A percentile compares a stretch with the other conserved stretches of the same genome.
Evolutionary conservation across 2,888 invertebrate genomes (phyloP).

Genomic region (Apoda limacodes): DNA sequence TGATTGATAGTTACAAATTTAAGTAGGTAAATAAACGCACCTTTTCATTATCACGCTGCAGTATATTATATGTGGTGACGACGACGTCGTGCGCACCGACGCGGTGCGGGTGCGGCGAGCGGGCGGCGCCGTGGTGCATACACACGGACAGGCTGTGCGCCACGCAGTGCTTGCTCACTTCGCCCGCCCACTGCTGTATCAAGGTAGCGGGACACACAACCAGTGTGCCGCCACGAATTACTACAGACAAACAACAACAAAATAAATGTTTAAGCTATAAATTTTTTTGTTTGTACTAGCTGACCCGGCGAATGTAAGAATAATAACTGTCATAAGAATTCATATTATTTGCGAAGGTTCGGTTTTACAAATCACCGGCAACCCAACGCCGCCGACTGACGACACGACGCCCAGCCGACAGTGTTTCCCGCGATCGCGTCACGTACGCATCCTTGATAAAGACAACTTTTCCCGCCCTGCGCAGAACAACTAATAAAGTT

Average conservation of each 20-base stretch:
- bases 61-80: conserved; percentile 88
- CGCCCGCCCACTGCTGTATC: conserved; percentile 89
- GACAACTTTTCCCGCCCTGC: no score
- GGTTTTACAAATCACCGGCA: no score
- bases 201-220: conserved; percentile 94
- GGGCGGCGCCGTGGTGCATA: conserved; percentile 85
- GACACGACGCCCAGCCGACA: no score
- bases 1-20: no score
- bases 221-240: conserved; percentile 78
- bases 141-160: conserved; percentile 72
- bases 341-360: no score
- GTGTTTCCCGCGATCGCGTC: no score
- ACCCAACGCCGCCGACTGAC: no score
- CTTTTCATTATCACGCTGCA: conserved; percentile 71
- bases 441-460: no score
- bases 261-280: not conserved
- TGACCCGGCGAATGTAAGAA: not conserved
- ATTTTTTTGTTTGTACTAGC: not conserved
- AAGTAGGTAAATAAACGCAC: no score
- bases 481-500: no score
- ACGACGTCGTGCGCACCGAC: conserved; percentile 84
- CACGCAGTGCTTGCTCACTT: conserved; percentile 75
- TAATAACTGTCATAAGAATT: no score
- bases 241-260: conserved; percentile 25
- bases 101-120: conserved; percentile 72